These are phyloP conservation scores for Drosophila rhopaloa DNA, from an alignment of 1,140 invertebrate species.

Conservation along the genomic window DNA sequence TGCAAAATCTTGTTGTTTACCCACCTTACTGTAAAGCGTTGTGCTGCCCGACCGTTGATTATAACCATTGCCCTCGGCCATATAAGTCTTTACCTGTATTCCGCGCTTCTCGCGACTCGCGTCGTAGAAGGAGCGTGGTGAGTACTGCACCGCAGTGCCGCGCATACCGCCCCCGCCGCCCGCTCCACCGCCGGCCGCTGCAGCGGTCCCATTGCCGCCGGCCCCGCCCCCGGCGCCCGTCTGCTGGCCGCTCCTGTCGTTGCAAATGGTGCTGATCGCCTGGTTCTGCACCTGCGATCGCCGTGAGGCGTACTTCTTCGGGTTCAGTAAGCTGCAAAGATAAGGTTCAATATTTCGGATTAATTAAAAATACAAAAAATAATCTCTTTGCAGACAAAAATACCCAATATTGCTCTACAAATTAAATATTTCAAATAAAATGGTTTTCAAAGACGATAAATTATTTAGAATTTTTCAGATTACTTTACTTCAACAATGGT, in stretches of 20 bases:
- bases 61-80: slow-evolving; percentile 97
- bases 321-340: slow-evolving; percentile 84
- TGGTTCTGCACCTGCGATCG: slow-evolving; percentile 83
- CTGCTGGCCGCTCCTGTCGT: slow-evolving; percentile 79
- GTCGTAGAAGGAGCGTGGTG: slow-evolving; percentile 85
- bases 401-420: too few relatives aligned
- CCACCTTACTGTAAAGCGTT: slow-evolving; percentile 97
- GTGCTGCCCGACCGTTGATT: slow-evolving; percentile 89
- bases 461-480: too few relatives aligned
- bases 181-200: slow-evolving; percentile 41
- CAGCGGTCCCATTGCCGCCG: slow-evolving; percentile 49
- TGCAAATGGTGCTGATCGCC: slow-evolving; percentile 83
- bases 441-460: too few relatives aligned
- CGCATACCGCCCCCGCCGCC: slow-evolving; percentile 60
- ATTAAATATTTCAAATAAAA: too few relatives aligned
- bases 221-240: slow-evolving; percentile 56
- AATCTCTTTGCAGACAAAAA: too few relatives aligned
- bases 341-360: background rate
- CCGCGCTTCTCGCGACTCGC: slow-evolving; percentile 85
- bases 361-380: background rate
- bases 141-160: slow-evolving; percentile 85
- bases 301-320: slow-evolving; percentile 85
- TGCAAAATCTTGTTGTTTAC: slow-evolving; percentile 69
- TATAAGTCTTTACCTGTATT: slow-evolving; percentile 97
- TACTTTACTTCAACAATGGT: too few relatives aligned